phyloP scores from a whole-genome alignment of 2,888 invertebrate genomes.

The Pristionchus arcanus region DNA sequence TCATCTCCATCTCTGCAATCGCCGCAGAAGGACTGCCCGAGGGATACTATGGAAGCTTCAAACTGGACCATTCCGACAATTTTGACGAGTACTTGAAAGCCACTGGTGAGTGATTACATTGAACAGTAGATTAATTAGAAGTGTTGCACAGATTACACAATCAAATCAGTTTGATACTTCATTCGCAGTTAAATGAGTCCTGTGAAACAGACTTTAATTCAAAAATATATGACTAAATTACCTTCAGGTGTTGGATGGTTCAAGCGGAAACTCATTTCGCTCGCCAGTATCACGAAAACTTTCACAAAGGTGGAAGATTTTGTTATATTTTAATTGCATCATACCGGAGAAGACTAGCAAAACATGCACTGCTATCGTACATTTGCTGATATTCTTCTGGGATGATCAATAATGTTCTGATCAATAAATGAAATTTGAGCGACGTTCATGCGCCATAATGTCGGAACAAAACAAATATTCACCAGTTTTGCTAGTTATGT shows the following conservation, averaged over 20 bases:
- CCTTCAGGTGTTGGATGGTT: slow-evolving; percentile 63
- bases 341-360: no score
- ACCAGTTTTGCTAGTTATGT: no score
- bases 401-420: no score
- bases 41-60: slow-evolving; percentile 53
- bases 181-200: no score
- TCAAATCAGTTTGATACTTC: background rate
- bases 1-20: background rate
- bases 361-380: no score
- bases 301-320: slow-evolving; percentile 59
- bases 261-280: slow-evolving; percentile 64
- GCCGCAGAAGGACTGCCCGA: slow-evolving; percentile 20
- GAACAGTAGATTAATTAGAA: background rate
- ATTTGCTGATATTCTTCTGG: background rate
- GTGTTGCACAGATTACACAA: background rate
- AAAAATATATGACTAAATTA: background rate
- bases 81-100: slow-evolving; percentile 58
- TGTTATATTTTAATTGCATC: no score
- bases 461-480: no score
- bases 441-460: no score
- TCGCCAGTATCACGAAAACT: slow-evolving; percentile 63
- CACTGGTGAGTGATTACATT: slow-evolving; percentile 40
- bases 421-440: no score
- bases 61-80: slow-evolving; percentile 57
- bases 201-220: background rate